phyloP scores from a whole-genome alignment of 2,797 vertebrate genomes.

The Typhlichthys eigenmanni region DNA sequence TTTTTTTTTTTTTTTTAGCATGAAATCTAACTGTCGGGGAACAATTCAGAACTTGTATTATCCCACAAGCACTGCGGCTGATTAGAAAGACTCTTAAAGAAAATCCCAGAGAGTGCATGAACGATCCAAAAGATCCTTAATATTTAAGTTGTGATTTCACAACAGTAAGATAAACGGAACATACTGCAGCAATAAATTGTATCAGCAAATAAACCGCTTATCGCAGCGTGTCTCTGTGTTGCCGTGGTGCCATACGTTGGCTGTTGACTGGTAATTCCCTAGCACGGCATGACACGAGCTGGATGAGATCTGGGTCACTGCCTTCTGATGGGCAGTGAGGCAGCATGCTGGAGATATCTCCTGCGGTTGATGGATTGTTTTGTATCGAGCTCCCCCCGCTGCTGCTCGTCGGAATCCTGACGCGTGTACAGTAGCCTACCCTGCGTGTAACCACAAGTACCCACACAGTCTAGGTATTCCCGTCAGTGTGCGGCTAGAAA shows the following conservation, averaged over 20 bases:
- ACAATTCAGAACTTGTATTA: no score
- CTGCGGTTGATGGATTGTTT: slow-evolving; percentile 32
- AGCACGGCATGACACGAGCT: background rate
- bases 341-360: slow-evolving; percentile 26
- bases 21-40: no score
- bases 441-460: background rate
- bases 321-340: slow-evolving; percentile 18
- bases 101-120: background rate
- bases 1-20: no score
- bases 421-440: background rate
- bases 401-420: slow-evolving; percentile 26
- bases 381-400: slow-evolving; percentile 25
- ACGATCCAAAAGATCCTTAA: background rate
- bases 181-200: background rate
- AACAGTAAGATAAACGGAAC: background rate
- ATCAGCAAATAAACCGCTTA: no score
- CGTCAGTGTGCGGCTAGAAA: background rate
- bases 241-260: background rate
- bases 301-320: slow-evolving; percentile 28
- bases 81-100: no score
- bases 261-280: slow-evolving; percentile 1
- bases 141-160: background rate
- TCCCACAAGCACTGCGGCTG: no score
- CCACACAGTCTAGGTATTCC: background rate
- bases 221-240: background rate